Evolutionary conservation across 2,888 invertebrate genomes (phyloP), one percentile per base, ranked within the genome.

Genomic region (Xylota segnis): DNA sequence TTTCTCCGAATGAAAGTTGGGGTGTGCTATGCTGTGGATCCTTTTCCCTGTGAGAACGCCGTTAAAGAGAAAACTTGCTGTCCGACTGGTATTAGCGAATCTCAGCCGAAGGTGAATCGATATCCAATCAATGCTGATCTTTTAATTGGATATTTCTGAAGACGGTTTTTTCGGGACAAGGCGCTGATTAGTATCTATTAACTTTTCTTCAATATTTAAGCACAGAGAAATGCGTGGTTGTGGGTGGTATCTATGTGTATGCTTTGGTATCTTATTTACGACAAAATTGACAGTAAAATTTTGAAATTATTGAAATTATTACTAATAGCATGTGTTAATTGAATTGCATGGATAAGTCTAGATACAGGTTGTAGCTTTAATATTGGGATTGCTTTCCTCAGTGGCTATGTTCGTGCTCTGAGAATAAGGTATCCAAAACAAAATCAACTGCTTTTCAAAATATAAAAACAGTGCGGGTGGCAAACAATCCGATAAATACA

Each of bases 1-100:
- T 84, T 61, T 76, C 54, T 61, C 43, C 52, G 7, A 32, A 52
- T 58, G 66, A 75, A 75, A 75, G 75, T 32, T 47, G n/a, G 27
- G 34, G 56, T 16, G 50, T 50, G 34, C 43, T 34, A 27, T 65
- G 37, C 43, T 34, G 27, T 66, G 37, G 23, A 63, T 50, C 58
- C 43, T 76, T 76, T 18, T 23, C 18, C 5, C 14, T 66, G 54
- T n/a, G 34, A 16, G 32, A 37, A 32, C 63, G 40, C 32, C 40
- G 29, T 9, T 27, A 50, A 70, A 63, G 63, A 63, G 75, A 82
- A 74, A 75, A 70, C 63, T 63, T 34, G 47, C 37, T 32, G 16
- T 16, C 29, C 29, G 29, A 63, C 50, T 23, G 45, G 27, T 47
- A 27, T 14, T 52, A 63, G 7, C 45, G 34, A 61, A 63, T 74